Percentiles rank a stretch among this genome's conserved stretches.
Evolutionary conservation across 2,113 vertebrate species (phyloP).

Genomic region (Apteryx mantelli): DNA sequence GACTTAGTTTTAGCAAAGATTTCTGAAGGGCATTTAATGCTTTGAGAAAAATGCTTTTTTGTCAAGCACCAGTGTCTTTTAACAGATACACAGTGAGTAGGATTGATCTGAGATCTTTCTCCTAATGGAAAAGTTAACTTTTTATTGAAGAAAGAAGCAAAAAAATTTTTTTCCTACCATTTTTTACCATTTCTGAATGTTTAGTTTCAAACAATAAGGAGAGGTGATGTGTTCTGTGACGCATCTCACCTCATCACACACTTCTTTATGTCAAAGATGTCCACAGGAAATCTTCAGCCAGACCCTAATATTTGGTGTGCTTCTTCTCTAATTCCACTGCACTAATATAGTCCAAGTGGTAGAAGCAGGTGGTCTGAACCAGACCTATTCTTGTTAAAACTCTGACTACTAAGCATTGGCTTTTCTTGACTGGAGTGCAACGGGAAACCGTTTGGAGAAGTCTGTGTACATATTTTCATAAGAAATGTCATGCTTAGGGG

Average conservation of each 20-base stretch:
- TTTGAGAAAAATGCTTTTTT: not conserved
- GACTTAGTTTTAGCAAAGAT: not conserved
- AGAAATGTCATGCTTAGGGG: constrained; percentile 46
- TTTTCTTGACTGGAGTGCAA: not conserved
- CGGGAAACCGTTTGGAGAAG: constrained; percentile 48
- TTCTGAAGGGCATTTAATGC: not conserved
- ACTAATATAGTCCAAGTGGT: not conserved
- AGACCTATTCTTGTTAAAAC: not conserved
- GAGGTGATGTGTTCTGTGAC: not conserved
- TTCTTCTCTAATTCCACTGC: not conserved
- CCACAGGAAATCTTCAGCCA: constrained; percentile 2
- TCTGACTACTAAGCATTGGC: not conserved
- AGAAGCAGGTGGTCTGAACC: not conserved
- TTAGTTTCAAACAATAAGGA: not conserved
- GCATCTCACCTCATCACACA: not conserved
- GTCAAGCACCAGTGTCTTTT: not conserved
- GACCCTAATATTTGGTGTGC: not conserved
- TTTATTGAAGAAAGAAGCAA: not conserved
- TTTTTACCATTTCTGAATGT: not conserved
- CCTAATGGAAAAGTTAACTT: not conserved
- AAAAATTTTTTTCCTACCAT: not conserved
- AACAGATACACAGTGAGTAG: not conserved
- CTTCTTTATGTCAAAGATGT: not conserved
- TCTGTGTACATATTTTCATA: constrained; percentile 43
- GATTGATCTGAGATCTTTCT: not conserved